Base-by-base conservation (phyloP, 2,888 invertebrate species). In the Eudemis profundana region DNA sequence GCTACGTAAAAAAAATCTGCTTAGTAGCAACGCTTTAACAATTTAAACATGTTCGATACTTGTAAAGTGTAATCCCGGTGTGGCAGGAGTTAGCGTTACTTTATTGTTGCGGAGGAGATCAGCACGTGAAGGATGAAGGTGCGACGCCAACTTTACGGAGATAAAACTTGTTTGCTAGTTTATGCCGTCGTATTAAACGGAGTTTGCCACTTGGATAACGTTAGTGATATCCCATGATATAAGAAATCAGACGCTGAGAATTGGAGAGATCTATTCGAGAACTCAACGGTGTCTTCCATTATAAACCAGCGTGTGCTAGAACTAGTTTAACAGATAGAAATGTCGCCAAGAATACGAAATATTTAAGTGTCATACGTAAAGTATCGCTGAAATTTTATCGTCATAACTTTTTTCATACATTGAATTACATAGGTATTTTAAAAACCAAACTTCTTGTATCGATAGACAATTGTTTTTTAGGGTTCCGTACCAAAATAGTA, bases 111-210 rank as follows among this genome's bases (percentile, higher is more conserved):
- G 79, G 78, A 68, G 70, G 65, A 78, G 86, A 86, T 84, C 84
- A 85, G 82, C 79, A 84, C 86, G 86, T 86, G 89, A 87, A 85
- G 86, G 89, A 89, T 90, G 87, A 89, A 90, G 89, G 89, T 88
- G 85, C 80, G 81, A 80, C 78, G 77, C 74, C 73, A 89, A 88
- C 85, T 88, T 86, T 74, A 78, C 76, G 76, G 77, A 84, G 90
- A 88, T 90, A 89, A 89, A 87, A 89, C 87, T 90, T 90, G 88
- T 88, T 88, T 87, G 85, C 85, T 86, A 86, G 83, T 90, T 80
- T 70, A 73, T 74, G 74, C 69, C 70, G 70, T 67, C 70, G 75
- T 73, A 74, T 79, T 78, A 76, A 75, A 75, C 76, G 72, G 74
- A 79, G 75, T 79, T 77, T 76, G 71, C 70, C 70, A 74, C 71